Percentiles rank a stretch among this genome's conserved stretches.
Evolutionary conservation across 2,888 invertebrate genomes (phyloP).

Genomic region (Imbricaverruca yamaguchii): DNA sequence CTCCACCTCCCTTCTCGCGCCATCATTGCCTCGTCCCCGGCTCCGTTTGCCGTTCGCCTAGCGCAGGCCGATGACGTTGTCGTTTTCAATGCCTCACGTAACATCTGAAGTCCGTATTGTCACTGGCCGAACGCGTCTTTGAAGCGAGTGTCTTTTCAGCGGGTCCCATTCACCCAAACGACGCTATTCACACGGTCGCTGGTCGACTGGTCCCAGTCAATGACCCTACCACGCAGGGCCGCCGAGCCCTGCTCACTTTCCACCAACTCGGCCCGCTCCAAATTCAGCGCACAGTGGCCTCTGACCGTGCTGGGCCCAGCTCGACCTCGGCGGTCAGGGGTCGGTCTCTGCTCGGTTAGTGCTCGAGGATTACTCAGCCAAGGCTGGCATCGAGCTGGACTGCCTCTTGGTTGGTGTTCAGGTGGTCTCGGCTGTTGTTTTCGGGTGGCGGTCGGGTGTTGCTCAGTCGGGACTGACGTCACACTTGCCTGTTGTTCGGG

Average conservation of each 20-base stretch:
- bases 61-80: neutral
- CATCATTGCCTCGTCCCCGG: neutral
- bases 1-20: too few relatives aligned
- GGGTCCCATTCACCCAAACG: constrained; percentile 4
- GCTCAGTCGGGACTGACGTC: too few relatives aligned
- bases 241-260: neutral
- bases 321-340: neutral
- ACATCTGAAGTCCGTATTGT: constrained; percentile 7
- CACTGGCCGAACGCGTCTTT: constrained; percentile 8
- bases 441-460: too few relatives aligned
- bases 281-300: neutral
- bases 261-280: neutral
- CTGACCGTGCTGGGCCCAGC: neutral
- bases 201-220: neutral
- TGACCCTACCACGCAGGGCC: neutral
- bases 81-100: constrained; percentile 2
- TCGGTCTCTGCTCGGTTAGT: too few relatives aligned
- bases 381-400: too few relatives aligned
- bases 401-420: too few relatives aligned
- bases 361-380: too few relatives aligned
- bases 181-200: constrained; percentile 13
- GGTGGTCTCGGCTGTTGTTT: too few relatives aligned
- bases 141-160: constrained; percentile 9
- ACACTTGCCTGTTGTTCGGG: too few relatives aligned
- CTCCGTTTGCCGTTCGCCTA: neutral